Base-by-base conservation (phyloP, 2,888 invertebrate genomes). In the Xylocampa areola region DNA sequence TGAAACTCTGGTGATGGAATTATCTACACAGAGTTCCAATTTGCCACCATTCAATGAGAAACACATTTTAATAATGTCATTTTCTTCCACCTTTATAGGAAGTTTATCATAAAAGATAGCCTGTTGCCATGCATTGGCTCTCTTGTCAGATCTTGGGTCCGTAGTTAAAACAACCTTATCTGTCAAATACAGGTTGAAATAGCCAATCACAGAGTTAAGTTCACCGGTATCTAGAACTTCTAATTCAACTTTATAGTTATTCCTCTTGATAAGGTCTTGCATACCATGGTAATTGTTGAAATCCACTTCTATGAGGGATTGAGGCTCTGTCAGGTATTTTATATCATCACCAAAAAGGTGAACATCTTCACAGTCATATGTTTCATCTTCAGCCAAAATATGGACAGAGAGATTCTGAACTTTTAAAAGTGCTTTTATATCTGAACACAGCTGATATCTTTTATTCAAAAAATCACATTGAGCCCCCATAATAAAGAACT, bases 61-160 rank as follows among this genome's bases (percentile, higher is more conserved):
- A 55, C 88, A 72, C 49, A 90, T 59, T 55, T 82, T 73, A 47
- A 94, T 55, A 16, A 73, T 75, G 32, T 90, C 82, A 66, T 88
- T 81, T 58, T 85, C 60, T 44, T 79, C 62, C 1, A 89, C 80
- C 45, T 51, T 40, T 55, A 62, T 82, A 23, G 95, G 93, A 66
- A 92, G 77, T 43, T 90, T 86, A 57, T 95, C 87, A 85, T 95
- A 96, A 81, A 96, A 96, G 30, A 97, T 91, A 5, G 96, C 97
- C 81, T 97, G 96, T 80, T 97, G 97, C 97, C 97, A 97, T 74
- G 97, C 97, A 61, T 94, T 91, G 2, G 94, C 90, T 65, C 90
- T 85, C 1, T 85, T 76, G 4, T 86, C 83, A 21, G 89, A 86
- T 51, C 82, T 89, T 1, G 96, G 96, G 63, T 95, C 94, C 6